phyloP scores from a whole-genome alignment of 2,888 invertebrate genomes.

The Spodoptera littoralis region DNA sequence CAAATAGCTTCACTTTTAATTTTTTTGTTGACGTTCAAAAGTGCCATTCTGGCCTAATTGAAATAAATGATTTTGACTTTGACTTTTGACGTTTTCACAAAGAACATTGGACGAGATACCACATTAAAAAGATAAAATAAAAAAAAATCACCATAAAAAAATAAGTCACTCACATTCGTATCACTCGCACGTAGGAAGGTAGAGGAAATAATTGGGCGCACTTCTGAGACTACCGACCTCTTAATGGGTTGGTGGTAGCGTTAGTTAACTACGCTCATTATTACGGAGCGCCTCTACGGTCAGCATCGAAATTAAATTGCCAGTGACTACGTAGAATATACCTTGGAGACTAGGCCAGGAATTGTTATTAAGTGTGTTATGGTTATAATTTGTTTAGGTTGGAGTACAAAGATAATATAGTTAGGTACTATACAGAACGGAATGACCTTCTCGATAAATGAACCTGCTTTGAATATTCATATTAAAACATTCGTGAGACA shows the following conservation, averaged over 20 bases:
- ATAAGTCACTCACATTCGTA: slow-evolving; percentile 11
- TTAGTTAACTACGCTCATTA: slow-evolving; percentile 62
- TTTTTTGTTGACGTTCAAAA: no score
- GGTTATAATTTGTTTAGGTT: slow-evolving; percentile 14
- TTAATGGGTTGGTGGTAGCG: slow-evolving; percentile 54
- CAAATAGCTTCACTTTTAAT: no score
- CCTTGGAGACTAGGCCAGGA: slow-evolving; percentile 19
- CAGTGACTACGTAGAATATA: slow-evolving; percentile 16
- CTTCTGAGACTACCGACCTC: slow-evolving; percentile 60
- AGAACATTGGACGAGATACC: not conserved
- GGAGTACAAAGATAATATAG: slow-evolving; percentile 8
- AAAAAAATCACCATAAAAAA: slow-evolving; percentile 11
- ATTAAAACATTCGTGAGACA: no score
- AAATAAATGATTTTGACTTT: no score
- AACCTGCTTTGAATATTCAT: no score
- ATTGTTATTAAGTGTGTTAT: slow-evolving; percentile 14
- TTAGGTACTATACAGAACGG: not conserved
- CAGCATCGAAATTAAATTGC: slow-evolving; percentile 51
- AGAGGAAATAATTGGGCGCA: slow-evolving; percentile 60
- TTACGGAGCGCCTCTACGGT: slow-evolving; percentile 41
- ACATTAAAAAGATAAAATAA: not conserved
- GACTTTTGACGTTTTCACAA: no score
- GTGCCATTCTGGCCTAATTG: no score
- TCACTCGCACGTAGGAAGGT: slow-evolving; percentile 27
- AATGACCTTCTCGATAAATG: no score